phyloP scores from a whole-genome alignment of 2,113 vertebrate genomes.

The Trematomus loennbergii region DNA sequence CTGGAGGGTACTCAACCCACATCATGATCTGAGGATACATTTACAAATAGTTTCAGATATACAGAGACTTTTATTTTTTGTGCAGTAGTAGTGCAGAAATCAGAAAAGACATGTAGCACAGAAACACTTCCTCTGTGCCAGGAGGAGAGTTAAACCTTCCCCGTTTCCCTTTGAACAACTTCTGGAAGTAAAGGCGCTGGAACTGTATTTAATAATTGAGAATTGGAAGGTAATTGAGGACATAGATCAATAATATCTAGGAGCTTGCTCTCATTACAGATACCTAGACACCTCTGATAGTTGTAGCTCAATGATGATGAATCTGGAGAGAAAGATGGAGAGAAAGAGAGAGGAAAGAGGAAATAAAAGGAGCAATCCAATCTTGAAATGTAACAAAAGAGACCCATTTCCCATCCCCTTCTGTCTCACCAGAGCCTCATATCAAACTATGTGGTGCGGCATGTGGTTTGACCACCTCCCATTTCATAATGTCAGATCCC shows the following conservation, averaged over 20 bases:
- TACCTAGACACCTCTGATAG: conserved; percentile 60
- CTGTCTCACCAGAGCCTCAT: conserved; percentile 65
- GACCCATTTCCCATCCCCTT: conserved; percentile 65
- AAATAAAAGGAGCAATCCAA: conserved; percentile 56
- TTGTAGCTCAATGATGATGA: conserved; percentile 77
- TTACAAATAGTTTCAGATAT: conserved; percentile 19
- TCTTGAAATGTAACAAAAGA: conserved; percentile 76
- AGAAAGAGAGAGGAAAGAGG: conserved; percentile 9
- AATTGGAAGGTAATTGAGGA: conserved; percentile 78
- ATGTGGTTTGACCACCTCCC: conserved; percentile 71
- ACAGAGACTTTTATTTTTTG: conserved; percentile 5
- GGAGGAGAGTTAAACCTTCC: conserved; percentile 52
- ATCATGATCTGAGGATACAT: conserved; percentile 8
- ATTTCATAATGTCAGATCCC: conserved; percentile 81
- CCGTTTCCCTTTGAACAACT: conserved; percentile 61
- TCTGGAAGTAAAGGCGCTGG: conserved; percentile 64
- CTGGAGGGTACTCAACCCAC: conserved; percentile 6
- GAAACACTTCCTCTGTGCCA: conserved; percentile 55
- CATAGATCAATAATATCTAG: conserved; percentile 80
- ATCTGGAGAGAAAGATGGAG: conserved; percentile 52
- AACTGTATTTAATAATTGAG: conserved; percentile 77
- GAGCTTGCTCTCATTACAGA: conserved; percentile 76
- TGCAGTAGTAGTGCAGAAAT: conserved; percentile 35
- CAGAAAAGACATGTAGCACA: conserved; percentile 41
- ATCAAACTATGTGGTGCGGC: conserved; percentile 71